Conservation (phyloP, 2,888 invertebrate species). For the Panorpa germanica region DNA sequence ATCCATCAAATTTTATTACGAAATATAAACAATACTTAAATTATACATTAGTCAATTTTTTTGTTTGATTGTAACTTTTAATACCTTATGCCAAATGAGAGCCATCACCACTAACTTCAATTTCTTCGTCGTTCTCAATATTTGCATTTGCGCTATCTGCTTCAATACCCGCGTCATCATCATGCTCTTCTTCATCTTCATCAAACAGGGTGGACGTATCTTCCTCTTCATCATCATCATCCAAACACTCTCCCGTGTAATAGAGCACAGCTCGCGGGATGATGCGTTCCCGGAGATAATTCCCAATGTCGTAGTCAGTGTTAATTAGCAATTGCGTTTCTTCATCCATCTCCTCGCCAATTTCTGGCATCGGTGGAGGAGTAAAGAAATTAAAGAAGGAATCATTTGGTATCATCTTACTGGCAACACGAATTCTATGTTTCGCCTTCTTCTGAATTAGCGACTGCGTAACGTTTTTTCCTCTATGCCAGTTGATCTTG, state of each 20-base stretch:
- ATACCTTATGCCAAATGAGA: too few relatives aligned
- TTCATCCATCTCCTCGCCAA: conserved; percentile 74
- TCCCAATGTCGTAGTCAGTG: conserved; percentile 97
- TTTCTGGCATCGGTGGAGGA: conserved; percentile 76
- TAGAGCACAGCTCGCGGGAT: conserved; percentile 94
- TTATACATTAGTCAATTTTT: too few relatives aligned
- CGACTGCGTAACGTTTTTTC: conserved; percentile 93
- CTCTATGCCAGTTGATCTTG: conserved; percentile 92
- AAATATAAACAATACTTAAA: too few relatives aligned
- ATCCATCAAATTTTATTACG: too few relatives aligned
- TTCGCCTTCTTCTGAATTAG: conserved; percentile 89
- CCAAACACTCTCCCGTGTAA: conserved; percentile 79
- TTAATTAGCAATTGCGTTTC: too few relatives aligned
- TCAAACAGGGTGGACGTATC: too few relatives aligned
- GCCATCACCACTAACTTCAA: too few relatives aligned
- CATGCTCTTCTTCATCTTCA: too few relatives aligned
- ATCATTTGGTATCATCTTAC: conserved; percentile 87
- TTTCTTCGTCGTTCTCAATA: too few relatives aligned
- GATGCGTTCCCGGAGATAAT: conserved; percentile 90
- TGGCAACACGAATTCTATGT: conserved; percentile 80
- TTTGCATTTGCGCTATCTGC: too few relatives aligned
- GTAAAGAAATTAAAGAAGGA: conserved; percentile 99
- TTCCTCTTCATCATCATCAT: conserved; percentile 64
- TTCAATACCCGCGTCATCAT: too few relatives aligned
- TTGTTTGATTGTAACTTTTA: too few relatives aligned